Conservation (phyloP, 37 sponge, comb jelly and placozoan species). For the Aphrocallistes beatrix region DNA sequence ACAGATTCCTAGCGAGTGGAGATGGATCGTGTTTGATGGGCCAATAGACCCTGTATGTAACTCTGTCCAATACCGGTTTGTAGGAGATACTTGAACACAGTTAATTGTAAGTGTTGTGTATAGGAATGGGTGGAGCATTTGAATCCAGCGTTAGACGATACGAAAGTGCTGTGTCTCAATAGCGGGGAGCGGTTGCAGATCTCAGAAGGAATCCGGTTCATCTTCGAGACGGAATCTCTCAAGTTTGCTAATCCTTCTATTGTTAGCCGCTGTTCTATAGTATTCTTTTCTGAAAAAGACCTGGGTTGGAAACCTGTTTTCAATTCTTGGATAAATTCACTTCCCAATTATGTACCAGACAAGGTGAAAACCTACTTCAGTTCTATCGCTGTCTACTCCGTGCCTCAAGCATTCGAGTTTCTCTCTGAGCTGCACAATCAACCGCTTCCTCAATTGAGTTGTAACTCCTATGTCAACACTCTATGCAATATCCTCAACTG, state of each 20-base stretch:
- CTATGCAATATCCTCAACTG: background rate
- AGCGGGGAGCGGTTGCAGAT: constrained; percentile 51
- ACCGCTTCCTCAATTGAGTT: background rate
- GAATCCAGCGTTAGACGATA: constrained; percentile 64
- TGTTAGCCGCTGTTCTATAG: constrained; percentile 60
- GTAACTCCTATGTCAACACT: background rate
- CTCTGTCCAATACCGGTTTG: too few species aligned
- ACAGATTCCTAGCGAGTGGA: constrained; percentile 38
- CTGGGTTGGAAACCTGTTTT: constrained; percentile 63
- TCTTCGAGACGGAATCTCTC: constrained; percentile 58
- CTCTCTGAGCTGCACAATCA: background rate
- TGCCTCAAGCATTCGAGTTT: background rate
- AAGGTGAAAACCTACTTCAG: background rate
- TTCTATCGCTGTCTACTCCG: background rate
- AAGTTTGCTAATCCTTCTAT: constrained; percentile 55
- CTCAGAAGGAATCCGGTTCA: constrained; percentile 37
- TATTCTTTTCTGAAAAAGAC: constrained; percentile 28
- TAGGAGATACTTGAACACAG: background rate
- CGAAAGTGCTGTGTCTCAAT: constrained; percentile 48
- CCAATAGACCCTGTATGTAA: constrained; percentile 43
- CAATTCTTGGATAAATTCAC: constrained; percentile 38
- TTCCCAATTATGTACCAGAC: constrained; percentile 27
- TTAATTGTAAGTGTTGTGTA: background rate
- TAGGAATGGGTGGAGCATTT: constrained; percentile 68
- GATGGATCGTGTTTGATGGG: constrained; percentile 61